Conservation (phyloP, 2,797 vertebrate genomes). For the Tapirus indicus region DNA sequence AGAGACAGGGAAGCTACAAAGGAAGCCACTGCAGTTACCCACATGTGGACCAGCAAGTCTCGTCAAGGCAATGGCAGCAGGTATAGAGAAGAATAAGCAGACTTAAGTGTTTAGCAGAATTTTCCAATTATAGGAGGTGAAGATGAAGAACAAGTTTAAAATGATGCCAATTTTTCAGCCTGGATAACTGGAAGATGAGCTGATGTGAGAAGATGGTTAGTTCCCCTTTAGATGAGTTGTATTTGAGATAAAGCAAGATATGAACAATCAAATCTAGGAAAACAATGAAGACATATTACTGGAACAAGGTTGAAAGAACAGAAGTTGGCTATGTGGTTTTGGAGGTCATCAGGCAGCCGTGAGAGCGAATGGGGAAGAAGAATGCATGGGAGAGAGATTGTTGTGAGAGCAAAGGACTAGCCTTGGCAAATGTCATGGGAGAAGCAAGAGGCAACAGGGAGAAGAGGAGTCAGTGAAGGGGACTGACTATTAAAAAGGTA, state of each 20-base stretch:
- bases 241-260: background rate
- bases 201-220: background rate
- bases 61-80: background rate
- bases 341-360: background rate
- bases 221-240: background rate
- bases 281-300: background rate
- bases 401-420: background rate
- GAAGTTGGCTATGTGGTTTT: background rate
- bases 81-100: background rate
- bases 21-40: background rate
- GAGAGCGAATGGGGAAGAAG: background rate
- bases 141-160: background rate
- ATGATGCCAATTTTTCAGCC: background rate
- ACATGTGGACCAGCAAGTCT: background rate
- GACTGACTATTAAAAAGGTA: background rate
- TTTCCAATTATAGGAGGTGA: background rate
- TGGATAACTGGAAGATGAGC: background rate
- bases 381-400: background rate
- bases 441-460: background rate
- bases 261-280: background rate
- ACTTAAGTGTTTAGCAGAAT: background rate
- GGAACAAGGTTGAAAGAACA: background rate
- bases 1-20: background rate
- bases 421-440: background rate
- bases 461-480: background rate